Conservation (phyloP, 2,113 vertebrate species). For the Gnathonemus echidnorhynchus region DNA sequence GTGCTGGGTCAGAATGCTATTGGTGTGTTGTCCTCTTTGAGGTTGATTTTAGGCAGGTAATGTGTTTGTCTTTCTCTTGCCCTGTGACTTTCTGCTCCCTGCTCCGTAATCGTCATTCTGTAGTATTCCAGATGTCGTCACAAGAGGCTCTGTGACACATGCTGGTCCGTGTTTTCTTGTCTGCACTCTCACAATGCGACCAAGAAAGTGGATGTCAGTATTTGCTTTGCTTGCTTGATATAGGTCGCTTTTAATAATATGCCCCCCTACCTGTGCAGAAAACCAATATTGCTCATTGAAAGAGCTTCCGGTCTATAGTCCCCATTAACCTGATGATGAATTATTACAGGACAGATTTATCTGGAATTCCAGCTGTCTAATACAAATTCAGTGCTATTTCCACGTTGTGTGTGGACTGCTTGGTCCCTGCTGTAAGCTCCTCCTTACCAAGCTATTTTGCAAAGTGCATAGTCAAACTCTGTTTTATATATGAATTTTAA, state of each 20-base stretch:
- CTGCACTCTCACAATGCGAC: neutral
- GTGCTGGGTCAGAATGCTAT: neutral
- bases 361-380: neutral
- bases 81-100: neutral
- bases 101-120: neutral
- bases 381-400: neutral
- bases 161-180: neutral
- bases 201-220: neutral
- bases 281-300: neutral
- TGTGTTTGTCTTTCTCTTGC: neutral
- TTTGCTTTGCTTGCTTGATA: neutral
- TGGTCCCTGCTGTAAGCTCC: neutral
- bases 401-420: neutral
- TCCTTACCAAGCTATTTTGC: neutral
- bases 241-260: neutral
- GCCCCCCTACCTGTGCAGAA: neutral
- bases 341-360: neutral
- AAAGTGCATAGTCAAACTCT: neutral
- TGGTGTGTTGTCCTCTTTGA: neutral
- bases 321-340: neutral
- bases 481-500: neutral
- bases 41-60: neutral
- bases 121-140: neutral
- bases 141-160: neutral
- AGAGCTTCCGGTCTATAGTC: neutral